Conservation (phyloP, 2,888 invertebrate genomes). For the Asteroscopus sphinx region DNA sequence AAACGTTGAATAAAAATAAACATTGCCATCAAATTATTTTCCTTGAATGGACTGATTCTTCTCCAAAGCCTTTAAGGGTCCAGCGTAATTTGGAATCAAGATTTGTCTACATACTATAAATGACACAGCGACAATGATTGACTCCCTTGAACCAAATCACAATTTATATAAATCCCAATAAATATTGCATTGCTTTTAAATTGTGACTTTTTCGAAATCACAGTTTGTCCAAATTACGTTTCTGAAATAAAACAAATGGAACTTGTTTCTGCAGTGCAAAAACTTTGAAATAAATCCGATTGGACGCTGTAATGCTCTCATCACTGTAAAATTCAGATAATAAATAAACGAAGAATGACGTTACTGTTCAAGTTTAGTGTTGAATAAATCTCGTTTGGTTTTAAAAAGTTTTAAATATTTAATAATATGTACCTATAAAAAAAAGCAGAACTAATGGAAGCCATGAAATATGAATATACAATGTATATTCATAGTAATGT, state of each 20-base stretch:
- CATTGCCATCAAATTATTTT: not conserved
- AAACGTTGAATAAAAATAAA: no score
- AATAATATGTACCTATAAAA: no score
- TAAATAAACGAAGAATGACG: not conserved
- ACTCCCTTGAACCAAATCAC: conserved; percentile 44
- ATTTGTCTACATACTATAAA: conserved; percentile 19
- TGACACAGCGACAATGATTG: conserved; percentile 30
- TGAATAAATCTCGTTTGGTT: no score
- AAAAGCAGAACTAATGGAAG: no score
- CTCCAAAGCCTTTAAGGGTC: not conserved
- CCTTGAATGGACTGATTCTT: not conserved
- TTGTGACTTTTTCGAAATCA: conserved; percentile 53
- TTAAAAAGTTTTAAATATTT: no score
- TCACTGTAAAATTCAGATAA: not conserved
- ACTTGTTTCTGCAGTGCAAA: conserved; percentile 22
- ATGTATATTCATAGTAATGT: no score
- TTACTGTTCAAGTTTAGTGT: no score
- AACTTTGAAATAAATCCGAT: conserved; percentile 37
- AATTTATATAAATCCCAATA: conserved; percentile 58
- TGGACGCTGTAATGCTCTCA: conserved; percentile 8
- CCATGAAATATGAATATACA: no score
- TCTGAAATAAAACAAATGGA: conserved; percentile 44
- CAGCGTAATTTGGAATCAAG: not conserved
- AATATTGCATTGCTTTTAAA: conserved; percentile 61
- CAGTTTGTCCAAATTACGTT: conserved; percentile 31